Conservation (phyloP, 2,888 invertebrate genomes). For the Ochropacha duplaris region DNA sequence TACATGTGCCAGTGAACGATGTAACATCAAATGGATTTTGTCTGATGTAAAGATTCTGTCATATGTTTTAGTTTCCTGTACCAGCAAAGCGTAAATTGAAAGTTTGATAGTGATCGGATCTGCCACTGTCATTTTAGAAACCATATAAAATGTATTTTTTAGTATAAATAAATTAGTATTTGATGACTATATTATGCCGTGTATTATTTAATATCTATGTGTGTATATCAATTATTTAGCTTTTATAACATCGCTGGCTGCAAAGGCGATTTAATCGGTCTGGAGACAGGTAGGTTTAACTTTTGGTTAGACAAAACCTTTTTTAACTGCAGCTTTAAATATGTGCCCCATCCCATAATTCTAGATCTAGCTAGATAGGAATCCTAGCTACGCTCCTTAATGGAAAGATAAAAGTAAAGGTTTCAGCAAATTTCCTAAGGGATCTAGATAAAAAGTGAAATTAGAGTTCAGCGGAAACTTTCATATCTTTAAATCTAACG, state of each 20-base stretch:
- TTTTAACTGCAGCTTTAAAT: too few species aligned
- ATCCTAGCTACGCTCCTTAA: neutral
- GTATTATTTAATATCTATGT: too few species aligned
- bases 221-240: too few species aligned
- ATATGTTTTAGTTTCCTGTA: neutral
- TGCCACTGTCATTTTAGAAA: neutral
- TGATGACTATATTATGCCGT: too few species aligned
- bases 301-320: too few species aligned
- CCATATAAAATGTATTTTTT: neutral
- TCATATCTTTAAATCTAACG: neutral
- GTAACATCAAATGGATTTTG: neutral
- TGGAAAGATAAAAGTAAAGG: neutral
- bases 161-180: neutral
- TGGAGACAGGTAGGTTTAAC: too few species aligned
- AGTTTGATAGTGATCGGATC: neutral
- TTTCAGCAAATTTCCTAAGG: neutral
- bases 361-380: neutral
- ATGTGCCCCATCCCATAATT: too few species aligned
- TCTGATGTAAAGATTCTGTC: neutral
- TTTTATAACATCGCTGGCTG: too few species aligned
- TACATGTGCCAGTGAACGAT: neutral
- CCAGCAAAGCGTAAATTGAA: neutral
- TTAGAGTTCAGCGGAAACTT: neutral
- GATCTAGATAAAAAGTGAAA: neutral
- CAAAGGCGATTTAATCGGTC: too few species aligned